Base-by-base conservation (phyloP, 2,113 vertebrate genomes). In the Rattus norvegicus region DNA sequence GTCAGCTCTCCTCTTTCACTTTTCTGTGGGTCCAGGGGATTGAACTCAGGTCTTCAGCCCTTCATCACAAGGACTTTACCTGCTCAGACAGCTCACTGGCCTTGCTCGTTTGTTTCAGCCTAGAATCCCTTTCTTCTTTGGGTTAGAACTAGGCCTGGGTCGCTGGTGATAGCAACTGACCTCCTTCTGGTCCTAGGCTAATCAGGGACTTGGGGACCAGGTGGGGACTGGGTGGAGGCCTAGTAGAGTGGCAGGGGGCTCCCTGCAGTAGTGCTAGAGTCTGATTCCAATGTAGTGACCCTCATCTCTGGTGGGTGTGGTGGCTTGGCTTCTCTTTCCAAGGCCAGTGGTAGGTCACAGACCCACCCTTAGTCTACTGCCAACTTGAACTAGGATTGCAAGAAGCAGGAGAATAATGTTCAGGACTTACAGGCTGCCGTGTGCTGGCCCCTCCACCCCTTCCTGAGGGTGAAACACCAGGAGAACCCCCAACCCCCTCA, bases 381-480 rank as follows among this genome's bases (percentile, higher is more conserved):
- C 81, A 59, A 19, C 47, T 77, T 22, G 30, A 36, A 39, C 59
- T 92, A 19, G n/a, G 65, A 49, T 52, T 70, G 81, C 83, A 95
- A 91, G 81, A 86, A 92, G 30, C 2, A 79, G 91, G 75, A 91
- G 73, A 24, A 43, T 4, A 0, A 28, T 11, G 73, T 67, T 69
- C 2, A 22, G 43, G 63, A 39, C 10, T 70, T 69, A 16, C 0
- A 52, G 54, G 49, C 49, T 30, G 33, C 28, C 17, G 0, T 0
- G 8, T 88, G 72, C 92, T 30, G 39, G 81, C 73, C 52, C 47
- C 24, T 81, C 43, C 0, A 0, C 47, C 79, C n/a, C 36, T 79
- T 93, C 73, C 88, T 61, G 72, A 30, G 72, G 10, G 88, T 76
- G 54, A 72, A 86, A 22, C 30, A 49, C 56, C 69, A 22, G 36